A percentile compares a stretch with the other conserved stretches of the same genome.
These are phyloP conservation scores for Hirundo rustica DNA, from an alignment of 2,797 vertebrate species.

Conservation along the genomic window DNA sequence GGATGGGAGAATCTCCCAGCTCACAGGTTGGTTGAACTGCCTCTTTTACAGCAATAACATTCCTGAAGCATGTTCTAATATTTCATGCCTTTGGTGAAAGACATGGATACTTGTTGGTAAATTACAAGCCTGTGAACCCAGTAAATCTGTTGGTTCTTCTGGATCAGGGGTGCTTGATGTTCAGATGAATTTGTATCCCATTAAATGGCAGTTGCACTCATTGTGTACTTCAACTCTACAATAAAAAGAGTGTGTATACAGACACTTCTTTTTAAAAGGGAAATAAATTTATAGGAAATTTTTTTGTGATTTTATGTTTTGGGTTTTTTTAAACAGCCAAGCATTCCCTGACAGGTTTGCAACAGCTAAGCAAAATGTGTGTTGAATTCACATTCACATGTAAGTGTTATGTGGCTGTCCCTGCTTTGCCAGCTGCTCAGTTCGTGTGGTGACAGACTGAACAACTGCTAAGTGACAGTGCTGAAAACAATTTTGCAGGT, in stretches of 20 bases:
- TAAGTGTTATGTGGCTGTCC: background rate
- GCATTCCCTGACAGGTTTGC: background rate
- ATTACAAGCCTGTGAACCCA: background rate
- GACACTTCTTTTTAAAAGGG: background rate
- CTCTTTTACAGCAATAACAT: background rate
- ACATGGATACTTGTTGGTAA: background rate
- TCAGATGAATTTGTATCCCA: background rate
- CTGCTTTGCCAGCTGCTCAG: background rate
- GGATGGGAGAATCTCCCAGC: background rate
- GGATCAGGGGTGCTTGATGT: background rate
- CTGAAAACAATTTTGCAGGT: background rate
- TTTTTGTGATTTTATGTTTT: background rate
- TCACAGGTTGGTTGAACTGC: background rate
- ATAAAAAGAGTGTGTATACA: background rate
- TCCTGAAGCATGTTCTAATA: background rate
- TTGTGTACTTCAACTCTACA: background rate
- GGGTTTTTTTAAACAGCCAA: background rate
- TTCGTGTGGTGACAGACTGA: background rate
- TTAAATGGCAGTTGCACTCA: background rate
- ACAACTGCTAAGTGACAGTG: background rate
- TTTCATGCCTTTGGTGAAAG: background rate
- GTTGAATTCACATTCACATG: background rate
- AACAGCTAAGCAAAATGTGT: background rate
- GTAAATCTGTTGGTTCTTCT: background rate
- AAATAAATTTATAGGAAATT: background rate